These are phyloP conservation scores for Anoplophora glabripennis DNA, from an alignment of 1,140 invertebrate species.

Conservation along the genomic window DNA sequence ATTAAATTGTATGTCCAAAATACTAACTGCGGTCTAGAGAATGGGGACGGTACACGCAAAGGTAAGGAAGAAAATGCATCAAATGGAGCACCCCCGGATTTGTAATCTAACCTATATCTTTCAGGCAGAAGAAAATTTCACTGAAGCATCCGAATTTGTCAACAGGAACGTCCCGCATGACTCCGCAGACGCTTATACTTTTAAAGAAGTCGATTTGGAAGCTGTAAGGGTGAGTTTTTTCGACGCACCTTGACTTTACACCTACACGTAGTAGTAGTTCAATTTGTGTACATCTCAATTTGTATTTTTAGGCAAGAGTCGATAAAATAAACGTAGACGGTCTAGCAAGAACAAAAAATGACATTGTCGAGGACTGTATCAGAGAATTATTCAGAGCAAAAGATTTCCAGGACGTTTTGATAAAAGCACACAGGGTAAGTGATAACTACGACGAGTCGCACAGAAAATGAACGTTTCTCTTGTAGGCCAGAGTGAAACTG, in stretches of 20 bases:
- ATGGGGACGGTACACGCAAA: constrained; percentile 33
- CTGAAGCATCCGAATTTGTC: constrained; percentile 18
- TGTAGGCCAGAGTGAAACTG: constrained; percentile 64
- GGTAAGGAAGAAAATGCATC: constrained; percentile 4
- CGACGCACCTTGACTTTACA: no score
- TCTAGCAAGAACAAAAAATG: constrained; percentile 77
- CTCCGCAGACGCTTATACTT: constrained; percentile 8
- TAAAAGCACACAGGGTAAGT: constrained; percentile 56
- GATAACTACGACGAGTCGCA: neutral
- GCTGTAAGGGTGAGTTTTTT: constrained; percentile 20
- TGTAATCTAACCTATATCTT: constrained; percentile 22
- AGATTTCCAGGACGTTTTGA: constrained; percentile 63
- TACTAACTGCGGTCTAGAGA: neutral
- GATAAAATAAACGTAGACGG: constrained; percentile 79
- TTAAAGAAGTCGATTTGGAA: constrained; percentile 29
- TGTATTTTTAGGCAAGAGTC: constrained; percentile 63
- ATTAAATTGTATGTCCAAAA: neutral
- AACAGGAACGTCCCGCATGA: constrained; percentile 18
- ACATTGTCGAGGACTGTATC: constrained; percentile 71
- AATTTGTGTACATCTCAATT: no score
- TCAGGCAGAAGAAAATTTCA: constrained; percentile 22
- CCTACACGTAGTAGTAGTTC: neutral
- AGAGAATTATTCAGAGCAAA: constrained; percentile 69
- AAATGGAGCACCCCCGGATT: constrained; percentile 12
- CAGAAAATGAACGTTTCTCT: constrained; percentile 9